Evolutionary conservation across 2,888 invertebrate species (phyloP).

Genomic region (Belgica antarctica): DNA sequence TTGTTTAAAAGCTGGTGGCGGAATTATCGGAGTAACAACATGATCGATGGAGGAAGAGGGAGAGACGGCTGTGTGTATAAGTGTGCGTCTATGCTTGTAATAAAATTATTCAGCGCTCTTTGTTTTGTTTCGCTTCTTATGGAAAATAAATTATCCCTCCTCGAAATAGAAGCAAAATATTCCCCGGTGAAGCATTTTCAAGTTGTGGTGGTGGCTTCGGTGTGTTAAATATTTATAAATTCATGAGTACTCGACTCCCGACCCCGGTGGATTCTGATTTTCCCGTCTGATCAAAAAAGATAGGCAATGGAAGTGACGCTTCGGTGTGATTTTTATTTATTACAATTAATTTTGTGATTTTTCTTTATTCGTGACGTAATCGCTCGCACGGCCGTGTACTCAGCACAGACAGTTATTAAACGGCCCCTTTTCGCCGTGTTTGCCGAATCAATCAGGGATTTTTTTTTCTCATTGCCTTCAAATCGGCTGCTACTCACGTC

Average conservation of each 20-base stretch:
- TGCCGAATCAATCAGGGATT: background rate
- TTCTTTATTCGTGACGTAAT: background rate
- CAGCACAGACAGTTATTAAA: background rate
- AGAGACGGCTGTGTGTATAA: background rate
- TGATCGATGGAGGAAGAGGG: background rate
- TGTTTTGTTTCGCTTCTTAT: slow-evolving; percentile 2
- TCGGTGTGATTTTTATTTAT: background rate
- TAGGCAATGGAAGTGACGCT: background rate
- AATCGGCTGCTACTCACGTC: background rate
- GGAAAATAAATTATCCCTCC: slow-evolving; percentile 17
- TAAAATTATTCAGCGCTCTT: background rate
- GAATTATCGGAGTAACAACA: background rate
- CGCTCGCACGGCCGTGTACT: background rate
- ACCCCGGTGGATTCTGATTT: too few species aligned
- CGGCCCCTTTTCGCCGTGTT: too few species aligned
- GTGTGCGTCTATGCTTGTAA: slow-evolving; percentile 1
- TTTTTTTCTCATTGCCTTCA: background rate
- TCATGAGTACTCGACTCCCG: background rate
- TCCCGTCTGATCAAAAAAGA: background rate
- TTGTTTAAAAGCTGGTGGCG: background rate
- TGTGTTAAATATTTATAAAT: background rate
- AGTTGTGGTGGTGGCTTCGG: background rate
- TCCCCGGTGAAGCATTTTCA: background rate
- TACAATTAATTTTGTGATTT: background rate
- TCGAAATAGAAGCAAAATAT: background rate